Evolutionary conservation across 2,888 invertebrate genomes (phyloP).

Genomic region (Hipparchia semele): DNA sequence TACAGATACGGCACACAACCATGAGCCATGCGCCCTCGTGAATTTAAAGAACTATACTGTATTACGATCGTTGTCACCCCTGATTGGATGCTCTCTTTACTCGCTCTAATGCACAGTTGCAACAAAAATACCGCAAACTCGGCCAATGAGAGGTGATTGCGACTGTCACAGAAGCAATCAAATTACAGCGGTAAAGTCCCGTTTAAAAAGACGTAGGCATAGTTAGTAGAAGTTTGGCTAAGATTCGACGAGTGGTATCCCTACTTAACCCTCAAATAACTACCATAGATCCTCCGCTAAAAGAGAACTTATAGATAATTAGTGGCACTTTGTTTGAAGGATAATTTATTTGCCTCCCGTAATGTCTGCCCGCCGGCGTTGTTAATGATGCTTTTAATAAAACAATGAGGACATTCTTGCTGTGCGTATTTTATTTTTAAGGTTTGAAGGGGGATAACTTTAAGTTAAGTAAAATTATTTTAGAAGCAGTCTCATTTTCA

Average conservation of each 20-base stretch:
- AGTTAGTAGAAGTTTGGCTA: background rate
- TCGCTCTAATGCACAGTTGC: too few relatives aligned
- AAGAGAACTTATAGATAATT: constrained; percentile 66
- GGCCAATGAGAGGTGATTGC: too few relatives aligned
- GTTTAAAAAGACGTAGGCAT: background rate
- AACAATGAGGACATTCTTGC: constrained; percentile 52
- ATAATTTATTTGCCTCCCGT: constrained; percentile 73
- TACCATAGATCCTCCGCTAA: constrained; percentile 51
- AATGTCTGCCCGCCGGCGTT: constrained; percentile 64
- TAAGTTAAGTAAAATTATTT: too few relatives aligned
- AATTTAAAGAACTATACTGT: too few relatives aligned
- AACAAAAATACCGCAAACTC: too few relatives aligned
- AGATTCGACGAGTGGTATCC: background rate
- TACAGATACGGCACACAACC: too few relatives aligned
- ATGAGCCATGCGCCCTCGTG: too few relatives aligned
- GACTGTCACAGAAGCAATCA: too few relatives aligned
- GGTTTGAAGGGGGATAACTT: too few relatives aligned
- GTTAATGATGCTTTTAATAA: constrained; percentile 63
- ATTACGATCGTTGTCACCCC: too few relatives aligned
- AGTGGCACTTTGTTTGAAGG: constrained; percentile 61
- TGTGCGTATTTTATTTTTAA: constrained; percentile 30
- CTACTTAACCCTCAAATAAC: constrained; percentile 49
- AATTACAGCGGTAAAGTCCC: background rate
- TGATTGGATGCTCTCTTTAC: too few relatives aligned
- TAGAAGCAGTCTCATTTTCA: too few relatives aligned